A percentile compares a stretch with the other conserved stretches of the same genome.
These are phyloP conservation scores for Lipotes vexillifer DNA, from an alignment of 2,113 vertebrate genomes.

Conservation along the genomic window DNA sequence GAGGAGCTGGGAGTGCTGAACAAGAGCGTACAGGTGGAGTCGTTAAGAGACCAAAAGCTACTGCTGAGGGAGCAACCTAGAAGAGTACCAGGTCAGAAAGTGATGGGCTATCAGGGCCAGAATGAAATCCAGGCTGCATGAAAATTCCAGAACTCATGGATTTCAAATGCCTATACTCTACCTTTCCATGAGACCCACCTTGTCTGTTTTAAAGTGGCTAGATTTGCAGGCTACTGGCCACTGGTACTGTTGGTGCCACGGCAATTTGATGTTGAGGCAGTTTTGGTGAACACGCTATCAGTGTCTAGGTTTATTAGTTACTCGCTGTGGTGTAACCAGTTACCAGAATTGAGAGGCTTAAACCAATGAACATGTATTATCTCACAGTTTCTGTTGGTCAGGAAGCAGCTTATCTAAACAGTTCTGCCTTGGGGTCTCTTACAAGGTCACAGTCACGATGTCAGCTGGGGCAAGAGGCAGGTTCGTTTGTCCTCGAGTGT, in stretches of 20 bases:
- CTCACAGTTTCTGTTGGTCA: background rate
- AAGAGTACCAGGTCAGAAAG: background rate
- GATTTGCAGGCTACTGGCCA: background rate
- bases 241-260: background rate
- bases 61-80: background rate
- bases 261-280: background rate
- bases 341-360: background rate
- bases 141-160: background rate
- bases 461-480: background rate
- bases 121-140: background rate
- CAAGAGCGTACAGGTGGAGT: background rate
- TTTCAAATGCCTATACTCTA: background rate
- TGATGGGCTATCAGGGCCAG: background rate
- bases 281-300: background rate
- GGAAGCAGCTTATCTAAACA: background rate
- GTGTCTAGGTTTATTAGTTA: background rate
- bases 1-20: background rate
- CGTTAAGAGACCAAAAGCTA: background rate
- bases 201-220: background rate
- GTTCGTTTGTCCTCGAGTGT: background rate
- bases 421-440: background rate
- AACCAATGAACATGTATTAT: background rate
- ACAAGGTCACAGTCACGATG: background rate
- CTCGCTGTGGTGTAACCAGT: background rate
- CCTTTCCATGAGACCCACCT: background rate